Percentiles rank a stretch among this genome's conserved stretches.
Conservation (phyloP, 2,113 vertebrate species). For the Aspidoscelis tigris region DNA sequence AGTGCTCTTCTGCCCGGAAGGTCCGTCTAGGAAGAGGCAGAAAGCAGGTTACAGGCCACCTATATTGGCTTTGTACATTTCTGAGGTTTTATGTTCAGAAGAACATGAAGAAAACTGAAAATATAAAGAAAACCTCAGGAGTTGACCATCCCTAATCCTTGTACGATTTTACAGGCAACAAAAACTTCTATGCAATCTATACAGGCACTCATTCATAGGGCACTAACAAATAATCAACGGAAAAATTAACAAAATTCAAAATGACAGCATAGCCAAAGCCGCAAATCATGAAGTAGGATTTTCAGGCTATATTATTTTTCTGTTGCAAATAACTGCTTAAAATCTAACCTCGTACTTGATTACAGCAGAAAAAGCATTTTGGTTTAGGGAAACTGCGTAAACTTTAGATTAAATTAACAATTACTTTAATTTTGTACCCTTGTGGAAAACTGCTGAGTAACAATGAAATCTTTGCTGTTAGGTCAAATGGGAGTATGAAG, state of each 20-base stretch:
- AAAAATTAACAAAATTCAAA: constrained; percentile 63
- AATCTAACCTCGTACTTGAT: not conserved
- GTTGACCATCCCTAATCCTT: not conserved
- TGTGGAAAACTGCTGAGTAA: not conserved
- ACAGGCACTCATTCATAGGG: constrained; percentile 68
- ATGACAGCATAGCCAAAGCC: constrained; percentile 50
- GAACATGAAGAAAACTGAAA: not conserved
- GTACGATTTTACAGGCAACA: constrained; percentile 67
- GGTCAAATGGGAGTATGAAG: not conserved
- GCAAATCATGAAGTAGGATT: constrained; percentile 42
- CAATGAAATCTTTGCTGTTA: not conserved
- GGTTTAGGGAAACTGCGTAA: constrained; percentile 7
- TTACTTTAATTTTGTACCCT: rapidly evolving
- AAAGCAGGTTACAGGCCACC: not conserved
- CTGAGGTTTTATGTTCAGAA: not conserved
- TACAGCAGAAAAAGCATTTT: not conserved
- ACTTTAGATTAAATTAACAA: not conserved
- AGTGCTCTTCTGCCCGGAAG: not conserved
- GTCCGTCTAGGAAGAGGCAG: not conserved
- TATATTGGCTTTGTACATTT: not conserved
- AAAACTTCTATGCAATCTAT: constrained; percentile 66
- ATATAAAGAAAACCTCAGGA: not conserved
- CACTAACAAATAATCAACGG: constrained; percentile 59
- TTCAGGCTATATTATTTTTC: not conserved
- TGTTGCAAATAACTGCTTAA: constrained; percentile 6